These are phyloP conservation scores for Porites rus DNA, from an alignment of 92 coral and sea anemone species.

Conservation along the genomic window DNA sequence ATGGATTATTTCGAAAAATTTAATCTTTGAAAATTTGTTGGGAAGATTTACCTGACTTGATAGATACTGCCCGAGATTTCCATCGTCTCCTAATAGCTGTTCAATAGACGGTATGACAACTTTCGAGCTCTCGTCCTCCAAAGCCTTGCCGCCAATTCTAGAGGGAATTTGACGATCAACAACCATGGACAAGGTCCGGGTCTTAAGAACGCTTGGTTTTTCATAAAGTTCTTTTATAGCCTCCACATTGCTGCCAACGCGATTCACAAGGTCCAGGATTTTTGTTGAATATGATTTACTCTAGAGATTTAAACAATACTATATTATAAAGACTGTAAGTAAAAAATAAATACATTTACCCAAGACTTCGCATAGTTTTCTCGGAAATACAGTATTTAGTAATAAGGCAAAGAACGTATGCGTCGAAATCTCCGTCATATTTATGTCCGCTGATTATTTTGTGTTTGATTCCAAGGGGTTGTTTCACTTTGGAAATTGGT, in stretches of 20 bases:
- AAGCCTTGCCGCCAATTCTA: conserved; percentile 65
- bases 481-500: too few relatives aligned
- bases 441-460: too few relatives aligned
- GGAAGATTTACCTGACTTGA: conserved; percentile 70
- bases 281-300: conserved; percentile 58
- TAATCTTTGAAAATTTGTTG: too few relatives aligned
- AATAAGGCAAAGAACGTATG: too few relatives aligned
- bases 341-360: neutral
- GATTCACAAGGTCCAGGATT: conserved; percentile 62
- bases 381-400: too few relatives aligned
- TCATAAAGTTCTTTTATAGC: conserved; percentile 80
- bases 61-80: conserved; percentile 25
- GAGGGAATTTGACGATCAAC: conserved; percentile 80
- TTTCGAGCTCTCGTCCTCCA: conserved; percentile 62
- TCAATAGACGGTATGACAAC: conserved; percentile 67
- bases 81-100: conserved; percentile 54
- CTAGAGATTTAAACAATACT: conserved; percentile 26
- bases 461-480: too few relatives aligned
- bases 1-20: too few relatives aligned
- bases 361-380: too few relatives aligned
- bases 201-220: conserved; percentile 76
- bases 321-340: neutral
- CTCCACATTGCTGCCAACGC: conserved; percentile 65
- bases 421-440: too few relatives aligned
- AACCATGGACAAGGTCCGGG: conserved; percentile 76